Base-by-base conservation (phyloP, 2,113 vertebrate species). In the Lophotis ruficrista region DNA sequence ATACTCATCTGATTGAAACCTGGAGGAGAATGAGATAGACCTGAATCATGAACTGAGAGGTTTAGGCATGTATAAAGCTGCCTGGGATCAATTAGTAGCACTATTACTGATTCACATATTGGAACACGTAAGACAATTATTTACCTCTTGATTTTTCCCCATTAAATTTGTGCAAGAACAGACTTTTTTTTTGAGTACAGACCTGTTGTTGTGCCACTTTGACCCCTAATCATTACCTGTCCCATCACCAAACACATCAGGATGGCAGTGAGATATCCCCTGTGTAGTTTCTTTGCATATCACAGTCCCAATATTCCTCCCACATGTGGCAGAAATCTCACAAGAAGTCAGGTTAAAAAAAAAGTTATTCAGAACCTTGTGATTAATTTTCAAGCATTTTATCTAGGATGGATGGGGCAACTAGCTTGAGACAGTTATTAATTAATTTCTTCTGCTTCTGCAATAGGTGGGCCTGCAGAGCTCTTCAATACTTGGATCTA, bases 351-450 rank as follows among this genome's bases (percentile, higher is more conserved):
- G 51, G 54, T 73, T 54, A 80, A 80, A 47, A 41, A 87, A 80
- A 45, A 88, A 77, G 45, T 77, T n/a, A 86, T 62, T 80, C 65
- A 89, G 50, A 75, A 53, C 12, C 31, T 80, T 61, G 30, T 90
- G 89, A 85, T 87, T 88, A 76, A 88, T 75, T 56, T 86, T 90
- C 37, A 77, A 56, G 41, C 18, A 80, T 71, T 92, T 94, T 77
- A 62, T 70, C 79, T 69, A 35, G 45, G 38, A 88, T 43, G 41
- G 41, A 43, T 38, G 58, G 50, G 38, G 43, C n/a, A 90, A 31
- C 51, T 76, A 77, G 30, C 27, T 86, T 33, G 30, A 96, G 62
- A 83, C 38, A 89, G 71, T 60, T 83, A 87, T 75, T 93, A 96
- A 94, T 86, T 45, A 89, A 27, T 92, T 58, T 56, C 79, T 61